phyloP scores from a whole-genome alignment of 2,113 vertebrate genomes.

The Tachysurus fulvidraco region DNA sequence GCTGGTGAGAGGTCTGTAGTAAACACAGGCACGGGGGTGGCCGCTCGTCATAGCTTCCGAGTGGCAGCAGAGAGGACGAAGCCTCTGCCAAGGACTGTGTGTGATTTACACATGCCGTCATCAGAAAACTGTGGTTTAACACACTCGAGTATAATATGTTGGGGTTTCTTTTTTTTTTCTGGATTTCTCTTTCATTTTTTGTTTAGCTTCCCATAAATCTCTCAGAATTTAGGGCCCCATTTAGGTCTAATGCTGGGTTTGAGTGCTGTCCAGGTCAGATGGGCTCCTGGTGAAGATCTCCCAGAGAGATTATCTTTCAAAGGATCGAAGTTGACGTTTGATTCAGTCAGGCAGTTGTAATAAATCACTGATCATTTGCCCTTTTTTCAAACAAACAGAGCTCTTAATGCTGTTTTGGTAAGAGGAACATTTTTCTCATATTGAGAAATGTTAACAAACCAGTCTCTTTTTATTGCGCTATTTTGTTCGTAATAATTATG shows the following conservation, averaged over 20 bases:
- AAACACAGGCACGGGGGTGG: conserved; percentile 63
- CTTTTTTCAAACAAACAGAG: conserved; percentile 11
- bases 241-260: conserved; percentile 56
- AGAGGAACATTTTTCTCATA: conserved; percentile 37
- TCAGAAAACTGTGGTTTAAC: conserved; percentile 64
- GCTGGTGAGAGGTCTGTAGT: conserved; percentile 65
- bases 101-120: conserved; percentile 69
- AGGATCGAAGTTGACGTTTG: conserved; percentile 51
- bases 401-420: conserved; percentile 56
- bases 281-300: conserved; percentile 43
- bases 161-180: conserved; percentile 48
- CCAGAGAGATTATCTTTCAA: conserved; percentile 51
- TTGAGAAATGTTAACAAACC: conserved; percentile 39
- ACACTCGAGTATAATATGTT: conserved; percentile 60
- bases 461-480: conserved; percentile 22
- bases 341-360: conserved; percentile 58
- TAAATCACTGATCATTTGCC: conserved; percentile 55
- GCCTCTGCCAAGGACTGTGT: conserved; percentile 55
- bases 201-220: conserved; percentile 56
- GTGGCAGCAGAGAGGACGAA: conserved; percentile 61
- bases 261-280: conserved; percentile 48
- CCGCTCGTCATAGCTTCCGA: conserved; percentile 47
- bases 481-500: conserved; percentile 50
- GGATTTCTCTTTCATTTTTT: conserved; percentile 26
- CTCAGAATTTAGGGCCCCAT: conserved; percentile 62